phyloP scores from a whole-genome alignment of 1,140 invertebrate species.

The Elymnias hypermnestra region DNA sequence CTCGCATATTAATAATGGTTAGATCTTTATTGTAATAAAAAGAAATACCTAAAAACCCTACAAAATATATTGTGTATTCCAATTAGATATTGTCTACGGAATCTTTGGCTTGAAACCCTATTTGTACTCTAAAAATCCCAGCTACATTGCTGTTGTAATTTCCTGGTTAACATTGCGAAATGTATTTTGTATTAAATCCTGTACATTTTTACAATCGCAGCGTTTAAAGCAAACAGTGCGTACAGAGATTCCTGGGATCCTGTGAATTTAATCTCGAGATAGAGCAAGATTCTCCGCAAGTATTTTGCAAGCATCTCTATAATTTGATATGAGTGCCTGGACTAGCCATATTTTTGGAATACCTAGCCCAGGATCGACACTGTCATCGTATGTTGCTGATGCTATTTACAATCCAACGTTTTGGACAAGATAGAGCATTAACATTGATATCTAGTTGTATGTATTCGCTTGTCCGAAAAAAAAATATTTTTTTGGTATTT shows the following conservation, averaged over 20 bases:
- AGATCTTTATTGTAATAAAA: no score
- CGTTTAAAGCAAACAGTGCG: conserved; percentile 27
- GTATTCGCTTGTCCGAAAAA: no score
- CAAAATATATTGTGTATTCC: no score
- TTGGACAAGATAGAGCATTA: neutral
- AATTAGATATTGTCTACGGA: no score
- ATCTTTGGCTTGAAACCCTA: no score
- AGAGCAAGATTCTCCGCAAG: conserved; percentile 54
- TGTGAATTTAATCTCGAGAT: conserved; percentile 62
- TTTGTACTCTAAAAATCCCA: no score
- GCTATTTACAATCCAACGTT: neutral
- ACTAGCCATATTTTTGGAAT: conserved; percentile 5
- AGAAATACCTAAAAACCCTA: no score
- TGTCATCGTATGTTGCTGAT: neutral
- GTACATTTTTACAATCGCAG: conserved; percentile 4
- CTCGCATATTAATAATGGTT: no score
- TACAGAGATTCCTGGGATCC: conserved; percentile 31
- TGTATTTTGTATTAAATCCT: no score
- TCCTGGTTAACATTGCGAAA: no score
- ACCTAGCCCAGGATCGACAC: neutral
- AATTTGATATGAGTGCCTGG: conserved; percentile 37
- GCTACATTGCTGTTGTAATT: no score
- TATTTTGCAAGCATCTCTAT: conserved; percentile 50
- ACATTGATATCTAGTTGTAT: neutral
- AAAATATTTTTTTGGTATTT: no score